phyloP scores from a whole-genome alignment of 2,113 vertebrate genomes.

The Urocolius indicus region DNA sequence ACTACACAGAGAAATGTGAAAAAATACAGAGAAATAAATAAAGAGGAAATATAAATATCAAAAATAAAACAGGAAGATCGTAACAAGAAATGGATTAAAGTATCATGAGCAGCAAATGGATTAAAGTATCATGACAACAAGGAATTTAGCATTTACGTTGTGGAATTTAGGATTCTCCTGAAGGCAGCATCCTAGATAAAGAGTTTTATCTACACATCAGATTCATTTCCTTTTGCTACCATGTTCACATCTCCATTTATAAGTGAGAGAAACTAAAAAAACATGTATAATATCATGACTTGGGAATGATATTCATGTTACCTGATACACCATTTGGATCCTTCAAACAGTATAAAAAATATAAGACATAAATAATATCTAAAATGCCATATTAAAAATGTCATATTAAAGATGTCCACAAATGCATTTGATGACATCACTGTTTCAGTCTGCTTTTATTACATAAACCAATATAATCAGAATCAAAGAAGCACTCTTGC shows the following conservation, averaged over 20 bases:
- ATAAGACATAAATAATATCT: not conserved
- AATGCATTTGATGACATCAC: not conserved
- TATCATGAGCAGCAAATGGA: not conserved
- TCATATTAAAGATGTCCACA: not conserved
- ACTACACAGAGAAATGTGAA: not conserved
- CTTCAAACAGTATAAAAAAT: slow-evolving; percentile 21
- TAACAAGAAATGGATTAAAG: not conserved
- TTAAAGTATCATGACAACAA: not conserved
- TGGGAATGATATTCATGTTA: not conserved
- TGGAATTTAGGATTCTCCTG: not conserved
- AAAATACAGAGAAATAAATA: not conserved
- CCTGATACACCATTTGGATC: not conserved
- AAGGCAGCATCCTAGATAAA: not conserved
- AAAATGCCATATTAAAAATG: no score
- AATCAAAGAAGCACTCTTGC: not conserved
- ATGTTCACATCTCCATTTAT: not conserved
- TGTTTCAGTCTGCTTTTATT: not conserved
- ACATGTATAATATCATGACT: not conserved
- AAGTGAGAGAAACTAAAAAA: not conserved
- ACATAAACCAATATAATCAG: not conserved
- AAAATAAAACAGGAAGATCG: not conserved
- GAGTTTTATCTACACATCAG: not conserved
- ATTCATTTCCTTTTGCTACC: not conserved
- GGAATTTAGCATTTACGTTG: not conserved
- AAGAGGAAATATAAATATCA: not conserved